A percentile compares a stretch with the other conserved stretches of the same genome.
Evolutionary conservation across 2,888 invertebrate species (phyloP).

Genomic region (Platerodrilus igneus): DNA sequence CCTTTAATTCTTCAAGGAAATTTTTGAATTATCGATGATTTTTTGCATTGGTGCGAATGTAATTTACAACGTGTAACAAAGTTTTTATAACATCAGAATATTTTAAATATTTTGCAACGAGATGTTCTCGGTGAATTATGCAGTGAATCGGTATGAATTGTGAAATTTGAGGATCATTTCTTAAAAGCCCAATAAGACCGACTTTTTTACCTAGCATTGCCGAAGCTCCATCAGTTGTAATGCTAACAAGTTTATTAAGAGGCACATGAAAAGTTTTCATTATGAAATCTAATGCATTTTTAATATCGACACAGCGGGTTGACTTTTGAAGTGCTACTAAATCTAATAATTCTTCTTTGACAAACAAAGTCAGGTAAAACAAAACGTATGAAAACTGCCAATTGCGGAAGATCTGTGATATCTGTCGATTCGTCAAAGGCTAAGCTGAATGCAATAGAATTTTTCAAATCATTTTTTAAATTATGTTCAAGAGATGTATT

Average conservation of each 20-base stretch:
- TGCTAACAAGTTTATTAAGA: constrained; percentile 22
- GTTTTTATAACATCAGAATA: constrained; percentile 18
- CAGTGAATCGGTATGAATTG: constrained; percentile 16
- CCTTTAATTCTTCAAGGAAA: constrained; percentile 21
- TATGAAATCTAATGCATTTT: constrained; percentile 22
- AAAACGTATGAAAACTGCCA: constrained; percentile 23
- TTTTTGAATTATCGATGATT: constrained; percentile 23
- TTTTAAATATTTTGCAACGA: constrained; percentile 19
- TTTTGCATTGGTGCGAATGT: constrained; percentile 21
- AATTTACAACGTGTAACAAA: constrained; percentile 23
- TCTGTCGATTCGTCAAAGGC: constrained; percentile 23
- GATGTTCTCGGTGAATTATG: constrained; percentile 19
- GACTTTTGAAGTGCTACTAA: constrained; percentile 19
- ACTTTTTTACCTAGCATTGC: constrained; percentile 22
- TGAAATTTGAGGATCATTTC: constrained; percentile 13
- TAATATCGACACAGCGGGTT: constrained; percentile 21
- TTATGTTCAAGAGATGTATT: constrained; percentile 23
- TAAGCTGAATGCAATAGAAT: constrained; percentile 22
- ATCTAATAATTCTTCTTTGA: constrained; percentile 22
- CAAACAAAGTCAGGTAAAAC: constrained; percentile 19
- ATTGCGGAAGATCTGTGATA: constrained; percentile 23
- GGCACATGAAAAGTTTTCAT: constrained; percentile 22
- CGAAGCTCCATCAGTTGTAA: constrained; percentile 19
- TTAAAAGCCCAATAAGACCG: constrained; percentile 21
- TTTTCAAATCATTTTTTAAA: constrained; percentile 23